Base-by-base conservation (phyloP, 2,797 vertebrate species). In the Adrianichthys oophorus region DNA sequence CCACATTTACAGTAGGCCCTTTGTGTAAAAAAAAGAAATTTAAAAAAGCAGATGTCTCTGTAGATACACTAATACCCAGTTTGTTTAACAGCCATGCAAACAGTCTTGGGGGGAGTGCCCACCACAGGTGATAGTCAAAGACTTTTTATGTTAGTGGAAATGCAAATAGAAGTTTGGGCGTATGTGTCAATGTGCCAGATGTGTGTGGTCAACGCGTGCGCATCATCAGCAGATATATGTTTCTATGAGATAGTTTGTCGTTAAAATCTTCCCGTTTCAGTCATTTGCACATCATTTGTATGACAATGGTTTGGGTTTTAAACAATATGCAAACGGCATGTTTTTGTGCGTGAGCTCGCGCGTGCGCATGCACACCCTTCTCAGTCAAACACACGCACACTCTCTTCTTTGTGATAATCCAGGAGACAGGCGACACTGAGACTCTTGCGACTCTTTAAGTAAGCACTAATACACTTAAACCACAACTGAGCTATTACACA, bases 41-140 rank as follows among this genome's bases (percentile, higher is more conserved):
- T 1, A 83, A 71, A 59, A 86, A 88, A 82, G 82, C 79, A 83
- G 85, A 87, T 83, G 56, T 41, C 53, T 77, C 66, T 80, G 60
- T 62, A 52, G 73, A 86, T 80, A 81, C 72, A 82, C 74, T 71
- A 81, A 82, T 75, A 82, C 54, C 75, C 75, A 72, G 86, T 86
- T 84, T 87, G 84, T 72, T 84, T 87, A 85, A 84, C 74, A 88
- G 79, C 85, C 84, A 86, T 82, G 80, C 87, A 90, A 90, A 90
- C 70, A 77, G 66, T 70, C 68, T 70, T 32, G 59, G 60, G 83
- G 86, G 78, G 84, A 85, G 79, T 85, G 83, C 78, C 82, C 76
- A 82, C 78, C 82, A 76, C 59, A 57, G 80, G 74, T 72, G 72
- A 87, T 84, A 85, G 86, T 87, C 84, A 85, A 84, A 87, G 76